Evolutionary conservation across 1,140 invertebrate species (phyloP), one percentile per base, ranked within the genome.

Genomic region (Aphelenchoides besseyi): DNA sequence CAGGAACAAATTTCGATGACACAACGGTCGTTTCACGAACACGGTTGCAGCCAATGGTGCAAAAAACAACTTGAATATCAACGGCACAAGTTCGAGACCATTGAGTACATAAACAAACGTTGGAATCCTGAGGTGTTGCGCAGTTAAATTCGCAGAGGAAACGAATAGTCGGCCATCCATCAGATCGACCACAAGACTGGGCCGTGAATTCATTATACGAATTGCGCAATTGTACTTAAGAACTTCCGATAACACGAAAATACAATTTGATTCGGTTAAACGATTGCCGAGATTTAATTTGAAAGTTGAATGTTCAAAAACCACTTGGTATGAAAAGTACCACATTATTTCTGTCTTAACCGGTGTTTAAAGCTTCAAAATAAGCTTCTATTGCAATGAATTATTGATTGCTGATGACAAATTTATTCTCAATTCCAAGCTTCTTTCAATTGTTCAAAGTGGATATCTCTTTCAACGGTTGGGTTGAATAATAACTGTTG

Each of bases 1-100:
- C 18, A 59, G 5, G 18, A 59, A 5, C 18, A 59, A 59, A 59
- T 59, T 59, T 8, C 55, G 55, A 18, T 59, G 55, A 23, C 55
- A 59, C 55, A 59, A 8, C 18, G 55, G 5, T 33, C 32, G 26
- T 23, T 59, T 28, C 16, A 29, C 5, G 18, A 59, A 59, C 26
- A 33, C 32, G 5, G 55, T 59, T 59, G 55, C 55, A 5, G 55
- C 26, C 26, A 59, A 33, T 23, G 55, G 55, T 28, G 55, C 55
- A 28, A 28, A 59, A 33, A 59, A 59, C 26, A 33, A 28, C 5
- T 5, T 23, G 32, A 59, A 59, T 5, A 5, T 8, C 18, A 59
- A 33, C 5, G 5, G 5, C 12, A 18, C 32, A 8, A 18, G 5
- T 33, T 59, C 55, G 18, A 59, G 5, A 8, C 26, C 55, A 59